Base-by-base conservation (phyloP, 2,888 invertebrate genomes). In the Lithophane socia region DNA sequence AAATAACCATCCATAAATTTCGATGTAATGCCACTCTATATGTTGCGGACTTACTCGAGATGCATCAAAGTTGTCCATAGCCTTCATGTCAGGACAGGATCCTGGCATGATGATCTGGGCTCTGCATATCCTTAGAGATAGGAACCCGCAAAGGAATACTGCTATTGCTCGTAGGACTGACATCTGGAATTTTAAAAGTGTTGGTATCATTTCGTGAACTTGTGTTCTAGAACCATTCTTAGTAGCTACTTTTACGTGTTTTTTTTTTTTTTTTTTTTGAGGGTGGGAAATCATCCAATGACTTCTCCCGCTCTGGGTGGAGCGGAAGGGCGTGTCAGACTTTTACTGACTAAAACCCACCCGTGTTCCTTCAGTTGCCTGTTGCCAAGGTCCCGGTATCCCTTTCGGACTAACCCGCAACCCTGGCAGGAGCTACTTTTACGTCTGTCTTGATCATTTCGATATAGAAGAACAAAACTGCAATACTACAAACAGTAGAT, bases 81-180 rank as follows among this genome's bases (percentile, higher is more conserved):
- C 97, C 71, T 97, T 94, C 0, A 98, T 96, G 24, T 97, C 94
- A 0, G 98, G 98, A 87, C 98, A 98, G 0, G 93, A 89, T 4
- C 98, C 98, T 0, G 97, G 95, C 86, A 97, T 97, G 1, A 98
- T 97, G 18, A 98, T 96, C 91, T 98, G 98, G 0, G 97, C 95
- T 10, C 81, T 86, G 82, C 91, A 88, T 56, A 88, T 4, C 73
- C 85, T 90, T 54, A 92, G 58, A 7, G 91, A 80, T 58, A 93
- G 77, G 82, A 95, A 92, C 0, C 95, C 96, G 82, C 94, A 94
- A 44, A 96, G 92, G 85, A 96, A 96, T 37, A 94, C 94, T 0
- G 94, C 96, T 75, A 96, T 95, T 1, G 92, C 92, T 77, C 93
- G 89, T 5, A 96, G 58, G 16, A 96, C 86, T 3, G 96, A 95